Conservation (phyloP, 2,888 invertebrate species). For the Actias luna region DNA sequence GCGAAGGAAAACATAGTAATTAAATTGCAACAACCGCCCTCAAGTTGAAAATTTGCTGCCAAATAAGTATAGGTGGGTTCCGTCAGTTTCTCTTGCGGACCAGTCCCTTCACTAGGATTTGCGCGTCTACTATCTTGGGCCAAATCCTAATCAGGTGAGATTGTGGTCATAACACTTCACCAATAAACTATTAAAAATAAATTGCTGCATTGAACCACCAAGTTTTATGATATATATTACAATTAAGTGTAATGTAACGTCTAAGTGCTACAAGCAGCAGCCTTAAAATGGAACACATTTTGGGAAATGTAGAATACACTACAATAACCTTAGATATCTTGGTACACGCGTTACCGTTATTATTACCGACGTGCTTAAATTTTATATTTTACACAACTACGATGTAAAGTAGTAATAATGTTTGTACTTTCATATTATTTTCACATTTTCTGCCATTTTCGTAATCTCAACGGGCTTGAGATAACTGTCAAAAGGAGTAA, state of each 20-base stretch:
- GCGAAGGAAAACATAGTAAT: too few species aligned
- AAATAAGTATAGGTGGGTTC: too few species aligned
- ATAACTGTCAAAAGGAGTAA: conserved; percentile 9
- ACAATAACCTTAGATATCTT: conserved; percentile 33
- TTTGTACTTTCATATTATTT: conserved; percentile 21
- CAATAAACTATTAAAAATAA: not conserved
- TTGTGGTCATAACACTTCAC: too few species aligned
- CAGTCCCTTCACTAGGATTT: too few species aligned
- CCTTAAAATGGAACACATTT: conserved; percentile 26
- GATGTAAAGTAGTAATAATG: conserved; percentile 30
- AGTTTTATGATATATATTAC: not conserved
- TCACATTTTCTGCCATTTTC: conserved; percentile 24
- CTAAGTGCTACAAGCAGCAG: conserved; percentile 22
- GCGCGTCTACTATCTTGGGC: too few species aligned
- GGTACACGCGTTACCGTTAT: conserved; percentile 46
- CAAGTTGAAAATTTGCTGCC: too few species aligned
- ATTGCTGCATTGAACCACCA: not conserved
- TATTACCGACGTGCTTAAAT: conserved; percentile 35
- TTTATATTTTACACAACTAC: conserved; percentile 29
- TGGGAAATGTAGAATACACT: conserved; percentile 22
- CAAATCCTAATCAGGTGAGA: too few species aligned
- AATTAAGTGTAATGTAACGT: not conserved
- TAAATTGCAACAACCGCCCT: too few species aligned
- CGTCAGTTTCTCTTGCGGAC: too few species aligned
- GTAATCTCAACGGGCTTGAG: not conserved